Conservation (phyloP, 1,140 invertebrate genomes). For the Centruroides sculpturatus region DNA sequence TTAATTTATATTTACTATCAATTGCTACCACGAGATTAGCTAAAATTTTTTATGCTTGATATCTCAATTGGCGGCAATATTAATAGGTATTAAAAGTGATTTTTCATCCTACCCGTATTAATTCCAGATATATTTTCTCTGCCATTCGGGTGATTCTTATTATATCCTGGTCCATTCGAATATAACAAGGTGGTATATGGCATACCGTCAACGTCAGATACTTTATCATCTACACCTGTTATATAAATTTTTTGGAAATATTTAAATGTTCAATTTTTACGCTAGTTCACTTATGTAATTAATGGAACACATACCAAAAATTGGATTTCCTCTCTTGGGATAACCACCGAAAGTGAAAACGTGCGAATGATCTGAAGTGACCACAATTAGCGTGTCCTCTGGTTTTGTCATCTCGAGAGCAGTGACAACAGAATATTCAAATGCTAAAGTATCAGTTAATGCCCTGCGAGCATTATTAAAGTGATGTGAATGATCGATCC, state of each 20-base stretch:
- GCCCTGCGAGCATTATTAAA: conserved; percentile 59
- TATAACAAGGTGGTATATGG: conserved; percentile 71
- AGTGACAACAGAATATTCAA: conserved; percentile 19
- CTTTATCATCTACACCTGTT: conserved; percentile 9
- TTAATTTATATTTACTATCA: no score
- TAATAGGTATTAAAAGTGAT: no score
- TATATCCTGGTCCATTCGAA: conserved; percentile 57
- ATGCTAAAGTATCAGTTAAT: conserved; percentile 28
- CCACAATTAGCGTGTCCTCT: conserved; percentile 19
- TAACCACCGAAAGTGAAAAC: conserved; percentile 21
- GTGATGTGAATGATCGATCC: conserved; percentile 72
- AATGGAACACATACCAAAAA: conserved; percentile 7
- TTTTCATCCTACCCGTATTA: conserved; percentile 23
- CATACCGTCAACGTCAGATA: conserved; percentile 36
- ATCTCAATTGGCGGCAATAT: no score
- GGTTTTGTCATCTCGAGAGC: conserved; percentile 22
- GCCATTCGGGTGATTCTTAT: conserved; percentile 21
- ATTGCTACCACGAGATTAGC: no score
- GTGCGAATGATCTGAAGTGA: conserved; percentile 23
- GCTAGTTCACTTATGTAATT: no score
- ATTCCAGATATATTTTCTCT: conserved; percentile 27
- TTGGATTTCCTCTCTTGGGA: conserved; percentile 18
- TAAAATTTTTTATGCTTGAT: no score
- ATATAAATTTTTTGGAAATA: no score
- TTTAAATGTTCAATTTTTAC: no score